Base-by-base conservation (phyloP, 1,140 invertebrate genomes). In the Geopemphigus sp. region DNA sequence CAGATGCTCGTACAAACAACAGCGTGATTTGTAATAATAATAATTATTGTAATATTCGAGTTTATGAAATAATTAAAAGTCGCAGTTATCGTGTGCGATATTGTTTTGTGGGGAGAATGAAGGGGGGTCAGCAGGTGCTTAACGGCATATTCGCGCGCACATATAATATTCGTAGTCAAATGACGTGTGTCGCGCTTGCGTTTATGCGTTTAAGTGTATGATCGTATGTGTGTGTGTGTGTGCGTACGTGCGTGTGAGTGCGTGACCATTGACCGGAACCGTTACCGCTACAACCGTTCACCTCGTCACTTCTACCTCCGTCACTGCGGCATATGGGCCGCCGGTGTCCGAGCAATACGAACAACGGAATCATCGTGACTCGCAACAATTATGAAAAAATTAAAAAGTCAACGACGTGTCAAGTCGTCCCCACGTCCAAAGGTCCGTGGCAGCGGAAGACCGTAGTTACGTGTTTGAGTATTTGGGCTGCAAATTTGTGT, bases 401-500 rank as follows among this genome's bases (percentile, higher is more conserved):
- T 72, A 72, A 72, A 72, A 72, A 72, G 68, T 72, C 47, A 72
- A 72, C 68, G 47, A 72, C 68, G 68, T 22, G 68, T 72, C 68
- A 72, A 72, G 45, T 70, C 45, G n/a, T 11, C n/a, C 5, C 5
- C 45, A n/a, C n/a, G n/a, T 39, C 32, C 17, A 72, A 72, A 72
- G 47, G 68, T 72, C 64, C 39, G 45, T n/a, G 64, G 64, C 15
- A 32, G 19, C 19, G 39, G 64, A 47, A 12, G 39, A 66, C 39
- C 64, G 14, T 6, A 32, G 14, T 68, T 68, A 68, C 68, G 68
- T 53, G 68, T 72, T 72, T 29, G 10, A 22, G 68, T 53, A 47
- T 72, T 72, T 29, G 10, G 47, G 24, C 24, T 54, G 47, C 17
- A 54, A 72, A 72, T 47, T 45, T 12, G 56, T 39, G 8, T 39